These are phyloP conservation scores for Malacoraja senta DNA, from an alignment of 2,797 vertebrate genomes.

Conservation along the genomic window DNA sequence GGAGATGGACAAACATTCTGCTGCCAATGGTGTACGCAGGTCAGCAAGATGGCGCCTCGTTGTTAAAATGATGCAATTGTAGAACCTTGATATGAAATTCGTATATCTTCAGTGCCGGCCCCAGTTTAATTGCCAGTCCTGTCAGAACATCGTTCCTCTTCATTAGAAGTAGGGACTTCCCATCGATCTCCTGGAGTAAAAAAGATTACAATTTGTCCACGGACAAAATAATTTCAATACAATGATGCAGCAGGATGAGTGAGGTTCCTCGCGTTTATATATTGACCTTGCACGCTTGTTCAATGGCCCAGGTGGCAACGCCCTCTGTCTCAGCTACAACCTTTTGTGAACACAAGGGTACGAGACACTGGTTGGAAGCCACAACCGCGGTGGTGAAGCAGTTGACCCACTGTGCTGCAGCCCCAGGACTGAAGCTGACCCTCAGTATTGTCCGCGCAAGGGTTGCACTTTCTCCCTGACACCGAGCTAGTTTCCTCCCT, in stretches of 20 bases:
- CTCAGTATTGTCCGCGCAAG: too few relatives aligned
- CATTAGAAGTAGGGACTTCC: constrained; percentile 83
- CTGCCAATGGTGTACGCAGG: neutral
- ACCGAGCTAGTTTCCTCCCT: too few relatives aligned
- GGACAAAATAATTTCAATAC: too few relatives aligned
- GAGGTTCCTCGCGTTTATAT: neutral
- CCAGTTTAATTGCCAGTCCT: constrained; percentile 79
- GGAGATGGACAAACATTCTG: neutral
- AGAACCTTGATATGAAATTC: constrained; percentile 83
- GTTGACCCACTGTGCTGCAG: neutral
- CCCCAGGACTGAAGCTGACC: too few relatives aligned
- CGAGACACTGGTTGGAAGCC: neutral
- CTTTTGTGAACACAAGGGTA: neutral
- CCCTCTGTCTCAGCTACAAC: neutral
- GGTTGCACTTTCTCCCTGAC: too few relatives aligned
- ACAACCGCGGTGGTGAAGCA: neutral
- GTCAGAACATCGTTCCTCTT: constrained; percentile 83
- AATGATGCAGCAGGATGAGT: too few relatives aligned
- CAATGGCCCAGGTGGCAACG: neutral
- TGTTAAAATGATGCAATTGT: constrained; percentile 79
- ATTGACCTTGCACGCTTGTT: neutral
- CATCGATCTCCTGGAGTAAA: constrained; percentile 74
- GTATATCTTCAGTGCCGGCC: constrained; percentile 85
- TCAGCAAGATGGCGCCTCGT: constrained; percentile 68
- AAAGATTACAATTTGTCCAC: neutral